Base-by-base conservation (phyloP, 1,140 invertebrate genomes). In the Camponotus floridanus region DNA sequence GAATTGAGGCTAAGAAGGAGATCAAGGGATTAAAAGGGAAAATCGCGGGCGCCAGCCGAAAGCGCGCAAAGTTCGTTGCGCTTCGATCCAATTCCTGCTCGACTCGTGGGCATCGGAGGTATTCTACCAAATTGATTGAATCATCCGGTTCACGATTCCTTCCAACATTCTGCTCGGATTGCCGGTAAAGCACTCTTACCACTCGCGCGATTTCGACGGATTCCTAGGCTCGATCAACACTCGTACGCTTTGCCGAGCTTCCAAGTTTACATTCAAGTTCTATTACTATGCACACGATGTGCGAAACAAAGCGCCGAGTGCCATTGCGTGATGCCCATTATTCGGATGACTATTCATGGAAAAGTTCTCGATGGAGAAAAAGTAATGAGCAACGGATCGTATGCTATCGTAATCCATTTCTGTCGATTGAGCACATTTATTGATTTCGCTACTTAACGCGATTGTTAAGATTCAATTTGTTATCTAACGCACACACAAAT, bases 201-300 rank as follows among this genome's bases (percentile, higher is more conserved):
- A 13, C 51, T n/a, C 39, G 45, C 81, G 48, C 87, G 55, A 84
- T 78, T 76, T 67, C 64, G 71, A 57, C 68, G 62, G 86, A 90
- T 71, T 88, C 64, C 78, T 55, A 74, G 71, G 86, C 62, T 88
- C 68, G 88, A 90, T 86, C 73, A 90, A 90, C 89, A 89, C 71
- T 87, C 68, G 21, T 45, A 36, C 59, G 55, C 55, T 76, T 13
- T 31, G 36, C 36, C 51, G 65, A 42, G 67, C 55, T 39, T 39
- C 31, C 55, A 71, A 83, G 68, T 83, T 83, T 83, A 74, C 68
- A 62, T 55, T 45, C 42, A 45, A 45, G 68, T 62, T 18, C 21
- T 55, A 51, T 42, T 62, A n/a, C 26, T 59, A 55, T 83, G 74
- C 51, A 81, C 26, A 73, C 68, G n/a, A 8, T 61, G 68, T 18